Conservation (phyloP, 1,140 invertebrate genomes). For the Bombus turneri region DNA sequence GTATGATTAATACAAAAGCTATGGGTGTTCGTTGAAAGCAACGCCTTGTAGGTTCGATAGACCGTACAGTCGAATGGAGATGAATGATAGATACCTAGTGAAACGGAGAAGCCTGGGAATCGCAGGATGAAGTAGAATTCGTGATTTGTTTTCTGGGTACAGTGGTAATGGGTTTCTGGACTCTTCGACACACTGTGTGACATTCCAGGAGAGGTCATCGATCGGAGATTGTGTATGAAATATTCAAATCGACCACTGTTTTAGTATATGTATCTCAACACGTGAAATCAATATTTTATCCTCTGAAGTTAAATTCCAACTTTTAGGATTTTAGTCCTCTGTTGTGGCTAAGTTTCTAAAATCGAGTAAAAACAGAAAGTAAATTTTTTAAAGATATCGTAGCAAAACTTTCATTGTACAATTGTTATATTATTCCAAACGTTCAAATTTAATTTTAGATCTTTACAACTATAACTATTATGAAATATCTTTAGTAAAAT, state of each 20-base stretch:
- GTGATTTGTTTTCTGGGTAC: not conserved
- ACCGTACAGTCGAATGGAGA: not conserved
- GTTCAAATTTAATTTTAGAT: no score
- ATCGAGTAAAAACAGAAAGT: no score
- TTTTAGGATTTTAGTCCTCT: no score
- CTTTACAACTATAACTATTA: no score
- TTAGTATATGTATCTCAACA: not conserved
- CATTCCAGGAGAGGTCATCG: not conserved
- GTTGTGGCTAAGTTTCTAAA: no score
- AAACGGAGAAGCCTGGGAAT: constrained; percentile 41
- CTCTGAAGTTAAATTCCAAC: no score
- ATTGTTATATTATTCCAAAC: no score
- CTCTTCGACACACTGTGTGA: not conserved
- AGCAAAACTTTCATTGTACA: no score
- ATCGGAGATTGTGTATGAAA: not conserved
- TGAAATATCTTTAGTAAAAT: no score
- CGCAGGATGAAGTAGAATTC: not conserved
- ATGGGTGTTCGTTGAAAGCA: not conserved
- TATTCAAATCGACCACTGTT: no score
- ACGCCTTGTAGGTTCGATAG: not conserved
- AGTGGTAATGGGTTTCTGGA: not conserved
- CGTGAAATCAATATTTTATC: not conserved
- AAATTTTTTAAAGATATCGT: no score
- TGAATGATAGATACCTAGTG: not conserved
- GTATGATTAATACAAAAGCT: not conserved